Base-by-base conservation (phyloP, 2,797 vertebrate species). In the Cynodonichthys magdalenae region DNA sequence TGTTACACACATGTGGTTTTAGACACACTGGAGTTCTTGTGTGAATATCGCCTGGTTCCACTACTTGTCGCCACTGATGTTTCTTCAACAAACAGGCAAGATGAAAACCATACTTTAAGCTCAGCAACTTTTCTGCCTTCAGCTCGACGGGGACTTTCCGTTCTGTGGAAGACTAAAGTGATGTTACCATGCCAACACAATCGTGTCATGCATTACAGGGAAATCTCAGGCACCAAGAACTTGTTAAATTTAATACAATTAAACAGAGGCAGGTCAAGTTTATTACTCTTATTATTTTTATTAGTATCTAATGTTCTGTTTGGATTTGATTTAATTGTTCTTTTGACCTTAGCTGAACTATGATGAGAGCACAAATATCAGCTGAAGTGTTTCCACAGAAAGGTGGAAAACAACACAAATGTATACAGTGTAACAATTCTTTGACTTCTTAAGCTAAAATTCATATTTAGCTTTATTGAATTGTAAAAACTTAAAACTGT, bases 1-100 rank as follows among this genome's bases (percentile, higher is more conserved):
- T 18, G 48, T 87, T 86, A 76, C 57, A 63, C 67, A 59, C 79
- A 79, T 74, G 67, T 84, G 83, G 46, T 80, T 81, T 76, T 31
- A 71, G 67, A 68, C 75, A 68, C 64, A 69, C 64, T 60, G 44
- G 52, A 79, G 53, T 27, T 53, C 5, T 52, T 27, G 58, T 52
- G 61, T 31, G 57, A 61, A 60, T 71, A 59, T 34, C 28, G 17
- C 59, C 58, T 24, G 3, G 19, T 66, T 80, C 28, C 64, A 50
- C 41, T 31, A 69, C 44, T 56, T 75, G 29, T 64, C 77, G 44
- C 59, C 46, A 20, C 53, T 54, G 52, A 57, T 75, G 72, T 75
- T 79, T 63, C 63, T 62, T 69, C 15, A 54, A 59, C 56, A 79
- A 87, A 78, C 69, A 74, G 57, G 2, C 46, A 24, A 63, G 79